phyloP scores from a whole-genome alignment of 2,888 invertebrate species.

The Gibbula magus region DNA sequence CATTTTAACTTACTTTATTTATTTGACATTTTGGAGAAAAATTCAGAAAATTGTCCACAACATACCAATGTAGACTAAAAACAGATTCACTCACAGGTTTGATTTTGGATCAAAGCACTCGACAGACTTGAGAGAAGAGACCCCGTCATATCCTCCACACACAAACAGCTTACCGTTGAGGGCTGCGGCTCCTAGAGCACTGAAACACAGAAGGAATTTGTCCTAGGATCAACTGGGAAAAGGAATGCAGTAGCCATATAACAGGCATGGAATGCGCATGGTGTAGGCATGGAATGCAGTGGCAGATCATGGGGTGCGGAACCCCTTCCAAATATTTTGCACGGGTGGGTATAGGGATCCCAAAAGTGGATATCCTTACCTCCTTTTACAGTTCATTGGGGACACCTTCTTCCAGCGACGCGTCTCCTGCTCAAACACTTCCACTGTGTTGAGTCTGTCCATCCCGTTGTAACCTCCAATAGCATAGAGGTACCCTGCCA shows the following conservation, averaged over 20 bases:
- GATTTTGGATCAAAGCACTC: slow-evolving; percentile 70
- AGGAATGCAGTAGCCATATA: background rate
- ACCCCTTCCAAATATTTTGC: no score
- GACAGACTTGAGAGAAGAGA: slow-evolving; percentile 71
- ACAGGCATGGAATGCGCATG: background rate
- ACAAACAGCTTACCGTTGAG: slow-evolving; percentile 72
- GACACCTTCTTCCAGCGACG: slow-evolving; percentile 86
- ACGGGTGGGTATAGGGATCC: no score
- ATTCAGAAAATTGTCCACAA: no score
- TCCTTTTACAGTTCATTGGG: slow-evolving; percentile 87
- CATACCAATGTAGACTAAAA: no score
- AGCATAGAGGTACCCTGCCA: slow-evolving; percentile 77
- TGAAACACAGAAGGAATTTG: slow-evolving; percentile 44
- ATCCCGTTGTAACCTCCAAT: slow-evolving; percentile 90
- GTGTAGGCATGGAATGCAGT: no score
- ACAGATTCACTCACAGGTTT: slow-evolving; percentile 57
- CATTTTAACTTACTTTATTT: no score
- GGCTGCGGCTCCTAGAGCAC: slow-evolving; percentile 73
- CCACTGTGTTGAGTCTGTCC: slow-evolving; percentile 88
- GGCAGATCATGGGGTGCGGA: no score
- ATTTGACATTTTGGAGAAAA: no score
- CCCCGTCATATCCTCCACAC: slow-evolving; percentile 74
- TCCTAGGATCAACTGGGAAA: background rate
- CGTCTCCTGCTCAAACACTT: slow-evolving; percentile 85
- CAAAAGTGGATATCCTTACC: slow-evolving; percentile 78